These are phyloP conservation scores for Cathartes aura DNA, from an alignment of 2,113 vertebrate species.

Conservation along the genomic window DNA sequence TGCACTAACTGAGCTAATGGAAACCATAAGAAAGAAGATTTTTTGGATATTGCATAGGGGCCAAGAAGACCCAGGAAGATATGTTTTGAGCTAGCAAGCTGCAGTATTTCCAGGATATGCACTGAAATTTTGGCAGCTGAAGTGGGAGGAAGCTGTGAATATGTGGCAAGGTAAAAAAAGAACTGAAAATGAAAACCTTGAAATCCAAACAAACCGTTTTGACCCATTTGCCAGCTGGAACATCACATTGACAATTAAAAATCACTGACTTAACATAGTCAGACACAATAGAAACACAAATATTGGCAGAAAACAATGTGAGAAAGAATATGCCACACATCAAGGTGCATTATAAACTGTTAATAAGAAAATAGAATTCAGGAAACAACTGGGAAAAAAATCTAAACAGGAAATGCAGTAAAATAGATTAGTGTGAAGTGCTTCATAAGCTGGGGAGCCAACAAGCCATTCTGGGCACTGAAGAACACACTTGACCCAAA, in stretches of 20 bases:
- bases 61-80: not conserved
- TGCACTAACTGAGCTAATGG: not conserved
- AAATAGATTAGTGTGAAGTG: not conserved
- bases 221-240: not conserved
- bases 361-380: not conserved
- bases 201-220: not conserved
- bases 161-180: not conserved
- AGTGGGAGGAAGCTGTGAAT: not conserved
- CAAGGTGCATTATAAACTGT: not conserved
- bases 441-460: not conserved
- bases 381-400: not conserved
- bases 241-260: constrained; percentile 31
- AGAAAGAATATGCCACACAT: not conserved
- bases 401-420: not conserved
- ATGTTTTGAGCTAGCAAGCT: not conserved
- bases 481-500: not conserved
- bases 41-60: not conserved
- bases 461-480: not conserved
- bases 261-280: not conserved
- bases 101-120: not conserved
- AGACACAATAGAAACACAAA: constrained; percentile 39
- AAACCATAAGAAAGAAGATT: not conserved
- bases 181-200: constrained; percentile 23
- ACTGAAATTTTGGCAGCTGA: not conserved
- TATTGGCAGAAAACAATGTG: not conserved